A percentile compares a stretch with the other conserved stretches of the same genome.
Evolutionary conservation across 2,797 vertebrate genomes (phyloP).

Genomic region (Poeciliopsis gracilis): DNA sequence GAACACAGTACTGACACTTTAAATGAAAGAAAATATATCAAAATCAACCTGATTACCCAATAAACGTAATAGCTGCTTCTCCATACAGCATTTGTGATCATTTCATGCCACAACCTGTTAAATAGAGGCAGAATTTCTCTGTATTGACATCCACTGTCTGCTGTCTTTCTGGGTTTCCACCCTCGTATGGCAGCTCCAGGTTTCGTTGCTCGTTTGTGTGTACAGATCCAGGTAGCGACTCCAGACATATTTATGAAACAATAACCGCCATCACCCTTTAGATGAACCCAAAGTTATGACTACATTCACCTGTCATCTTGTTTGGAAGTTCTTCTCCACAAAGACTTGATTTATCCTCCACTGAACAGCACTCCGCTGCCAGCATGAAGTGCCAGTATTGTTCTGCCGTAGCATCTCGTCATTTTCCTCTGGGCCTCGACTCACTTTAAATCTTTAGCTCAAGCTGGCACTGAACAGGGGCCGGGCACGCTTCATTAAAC

Average conservation of each 20-base stretch:
- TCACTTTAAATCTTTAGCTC: constrained; percentile 49
- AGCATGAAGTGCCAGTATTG: constrained; percentile 7
- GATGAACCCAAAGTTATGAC: background rate
- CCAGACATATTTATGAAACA: background rate
- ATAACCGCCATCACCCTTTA: background rate
- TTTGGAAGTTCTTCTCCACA: background rate
- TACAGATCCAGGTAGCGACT: background rate
- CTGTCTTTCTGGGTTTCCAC: too few species aligned
- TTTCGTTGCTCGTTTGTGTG: too few species aligned
- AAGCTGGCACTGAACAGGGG: constrained; percentile 50
- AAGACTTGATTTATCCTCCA: constrained; percentile 21
- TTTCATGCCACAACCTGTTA: background rate
- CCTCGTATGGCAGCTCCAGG: too few species aligned
- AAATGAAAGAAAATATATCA: background rate
- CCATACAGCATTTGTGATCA: background rate
- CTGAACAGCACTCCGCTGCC: constrained; percentile 24
- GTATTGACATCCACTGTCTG: background rate
- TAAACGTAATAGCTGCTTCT: background rate
- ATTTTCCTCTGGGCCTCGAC: constrained; percentile 43
- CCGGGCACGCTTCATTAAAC: constrained; percentile 22
- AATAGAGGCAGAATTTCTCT: background rate
- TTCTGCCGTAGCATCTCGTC: constrained; percentile 32
- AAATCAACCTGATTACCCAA: background rate
- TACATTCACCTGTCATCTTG: background rate
- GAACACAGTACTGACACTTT: too few species aligned